phyloP scores from a whole-genome alignment of 2,113 vertebrate species.

The Thinocorus orbignyianus region DNA sequence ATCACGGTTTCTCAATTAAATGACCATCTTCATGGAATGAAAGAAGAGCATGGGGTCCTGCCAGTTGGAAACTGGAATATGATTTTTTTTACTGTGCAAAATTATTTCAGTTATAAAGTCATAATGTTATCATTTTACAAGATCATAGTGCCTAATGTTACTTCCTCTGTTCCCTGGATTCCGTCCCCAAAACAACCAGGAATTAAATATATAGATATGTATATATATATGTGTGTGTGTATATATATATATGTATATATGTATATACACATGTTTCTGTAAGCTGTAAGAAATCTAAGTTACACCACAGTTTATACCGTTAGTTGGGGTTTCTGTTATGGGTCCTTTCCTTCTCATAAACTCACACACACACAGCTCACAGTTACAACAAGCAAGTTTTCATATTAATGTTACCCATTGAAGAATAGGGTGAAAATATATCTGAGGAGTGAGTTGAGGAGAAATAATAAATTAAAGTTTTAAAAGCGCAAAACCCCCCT shows the following conservation, averaged over 20 bases:
- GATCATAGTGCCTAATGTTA: not conserved
- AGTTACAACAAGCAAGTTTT: conserved; percentile 7
- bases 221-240: too few species aligned
- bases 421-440: not conserved
- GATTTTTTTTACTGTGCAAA: conserved; percentile 28
- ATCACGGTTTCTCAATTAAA: conserved; percentile 47
- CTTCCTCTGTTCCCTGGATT: not conserved
- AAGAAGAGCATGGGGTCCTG: conserved; percentile 29
- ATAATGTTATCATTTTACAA: conserved; percentile 43
- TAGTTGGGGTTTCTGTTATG: not conserved
- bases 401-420: not conserved
- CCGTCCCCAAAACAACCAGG: not conserved
- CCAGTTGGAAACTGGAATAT: conserved; percentile 30
- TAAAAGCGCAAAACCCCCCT: not conserved
- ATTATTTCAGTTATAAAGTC: conserved; percentile 51
- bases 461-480: not conserved
- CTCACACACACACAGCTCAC: not conserved
- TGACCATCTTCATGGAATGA: conserved; percentile 32
- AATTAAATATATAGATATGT: not conserved
- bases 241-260: too few species aligned
- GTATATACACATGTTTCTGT: not conserved
- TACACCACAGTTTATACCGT: not conserved
- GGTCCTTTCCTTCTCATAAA: conserved; percentile 20
- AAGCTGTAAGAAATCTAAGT: not conserved
- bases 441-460: not conserved